Evolutionary conservation across 2,113 vertebrate species (phyloP).

Genomic region (Sander vitreus): DNA sequence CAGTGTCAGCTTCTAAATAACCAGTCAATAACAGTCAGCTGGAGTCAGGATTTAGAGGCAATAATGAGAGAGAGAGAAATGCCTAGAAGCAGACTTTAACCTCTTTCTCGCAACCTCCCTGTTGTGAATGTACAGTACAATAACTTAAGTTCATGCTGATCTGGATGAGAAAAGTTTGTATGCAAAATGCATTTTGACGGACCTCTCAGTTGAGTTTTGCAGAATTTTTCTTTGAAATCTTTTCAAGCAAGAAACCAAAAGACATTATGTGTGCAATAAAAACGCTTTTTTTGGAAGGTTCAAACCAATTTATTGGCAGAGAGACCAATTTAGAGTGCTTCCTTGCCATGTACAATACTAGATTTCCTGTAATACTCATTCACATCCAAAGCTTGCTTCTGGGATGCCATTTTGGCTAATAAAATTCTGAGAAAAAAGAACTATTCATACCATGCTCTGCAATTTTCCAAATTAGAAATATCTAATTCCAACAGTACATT

Average conservation of each 20-base stretch:
- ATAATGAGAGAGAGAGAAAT: conserved; percentile 49
- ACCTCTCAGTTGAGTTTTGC: not conserved
- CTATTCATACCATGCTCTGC: not conserved
- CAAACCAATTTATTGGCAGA: conserved; percentile 23
- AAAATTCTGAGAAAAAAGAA: conserved; percentile 24
- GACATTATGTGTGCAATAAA: conserved; percentile 10
- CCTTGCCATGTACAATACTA: not conserved
- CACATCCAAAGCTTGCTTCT: not conserved
- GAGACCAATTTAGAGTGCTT: conserved; percentile 20
- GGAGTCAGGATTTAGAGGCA: conserved; percentile 27
- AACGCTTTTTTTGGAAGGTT: not conserved
- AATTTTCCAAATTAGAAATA: conserved; percentile 34
- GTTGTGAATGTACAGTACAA: not conserved
- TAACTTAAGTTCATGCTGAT: not conserved
- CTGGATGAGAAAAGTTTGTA: not conserved
- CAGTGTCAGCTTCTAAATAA: conserved; percentile 45
- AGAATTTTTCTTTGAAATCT: not conserved
- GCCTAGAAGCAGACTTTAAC: conserved; percentile 28
- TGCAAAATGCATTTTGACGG: not conserved
- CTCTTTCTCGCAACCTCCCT: not conserved
- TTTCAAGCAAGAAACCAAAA: conserved; percentile 18
- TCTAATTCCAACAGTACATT: conserved; percentile 9
- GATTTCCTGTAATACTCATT: conserved; percentile 16
- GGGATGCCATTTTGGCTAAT: not conserved
- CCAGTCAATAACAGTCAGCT: conserved; percentile 16